phyloP scores from a whole-genome alignment of 1,140 invertebrate species.

The Neoseiulus cucumeris region DNA sequence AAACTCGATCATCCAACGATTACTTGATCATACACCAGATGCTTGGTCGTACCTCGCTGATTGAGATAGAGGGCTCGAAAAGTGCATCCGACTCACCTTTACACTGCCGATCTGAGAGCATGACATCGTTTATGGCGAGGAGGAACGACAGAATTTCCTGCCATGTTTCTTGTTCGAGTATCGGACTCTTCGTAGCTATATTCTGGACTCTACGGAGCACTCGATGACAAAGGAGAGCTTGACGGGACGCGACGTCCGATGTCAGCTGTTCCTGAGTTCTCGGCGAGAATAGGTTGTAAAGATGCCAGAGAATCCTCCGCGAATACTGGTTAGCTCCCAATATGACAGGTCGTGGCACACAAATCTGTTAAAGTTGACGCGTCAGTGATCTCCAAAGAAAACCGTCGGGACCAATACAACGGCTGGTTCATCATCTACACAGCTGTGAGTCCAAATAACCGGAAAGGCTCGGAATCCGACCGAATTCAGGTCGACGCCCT shows the following conservation, averaged over 20 bases:
- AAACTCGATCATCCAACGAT: too few relatives aligned
- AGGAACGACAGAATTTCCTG: constrained; percentile 68
- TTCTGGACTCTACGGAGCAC: constrained; percentile 69
- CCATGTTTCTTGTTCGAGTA: constrained; percentile 70
- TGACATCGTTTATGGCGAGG: constrained; percentile 71
- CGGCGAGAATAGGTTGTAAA: constrained; percentile 89
- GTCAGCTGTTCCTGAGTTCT: constrained; percentile 40
- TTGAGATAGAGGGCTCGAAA: not conserved
- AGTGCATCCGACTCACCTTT: constrained; percentile 35
- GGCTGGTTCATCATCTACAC: too few relatives aligned
- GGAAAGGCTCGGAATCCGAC: too few relatives aligned
- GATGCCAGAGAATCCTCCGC: constrained; percentile 69
- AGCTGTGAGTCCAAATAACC: too few relatives aligned
- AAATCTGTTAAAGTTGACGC: constrained; percentile 37
- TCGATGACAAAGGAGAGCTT: constrained; percentile 83
- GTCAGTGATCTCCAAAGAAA: too few relatives aligned
- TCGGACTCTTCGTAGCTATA: constrained; percentile 53
- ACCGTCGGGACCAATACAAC: too few relatives aligned
- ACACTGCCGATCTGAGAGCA: constrained; percentile 70
- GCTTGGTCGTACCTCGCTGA: too few relatives aligned
- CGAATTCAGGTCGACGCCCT: too few relatives aligned
- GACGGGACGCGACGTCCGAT: constrained; percentile 64
- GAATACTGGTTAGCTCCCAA: constrained; percentile 80
- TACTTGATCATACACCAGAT: too few relatives aligned
- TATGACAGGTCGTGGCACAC: constrained; percentile 60